Percentiles rank a stretch among this genome's conserved stretches.
Conservation (phyloP, 2,888 invertebrate genomes). For the Pegoplata infirma region DNA sequence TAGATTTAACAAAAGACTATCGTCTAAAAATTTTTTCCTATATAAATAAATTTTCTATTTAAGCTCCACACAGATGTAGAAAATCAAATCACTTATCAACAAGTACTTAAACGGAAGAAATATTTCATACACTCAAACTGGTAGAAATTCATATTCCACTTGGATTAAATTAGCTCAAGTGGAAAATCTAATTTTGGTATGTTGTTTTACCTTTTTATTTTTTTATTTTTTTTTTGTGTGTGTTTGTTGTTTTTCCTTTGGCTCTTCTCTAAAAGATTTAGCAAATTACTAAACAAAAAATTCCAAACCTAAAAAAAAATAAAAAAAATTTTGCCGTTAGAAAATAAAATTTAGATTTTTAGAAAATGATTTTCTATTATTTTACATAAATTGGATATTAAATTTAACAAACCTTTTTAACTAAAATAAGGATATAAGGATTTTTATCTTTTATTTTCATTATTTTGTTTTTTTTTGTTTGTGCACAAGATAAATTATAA, state of each 20-base stretch:
- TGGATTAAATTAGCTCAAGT: slow-evolving; percentile 56
- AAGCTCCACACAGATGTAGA: too few species aligned
- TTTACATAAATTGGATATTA: slow-evolving; percentile 44
- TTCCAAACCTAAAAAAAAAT: background rate
- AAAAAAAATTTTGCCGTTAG: too few species aligned
- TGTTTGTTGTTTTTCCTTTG: background rate
- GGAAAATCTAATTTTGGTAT: slow-evolving; percentile 50
- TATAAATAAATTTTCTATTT: too few species aligned
- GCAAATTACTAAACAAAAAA: slow-evolving; percentile 38
- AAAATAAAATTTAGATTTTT: slow-evolving; percentile 27
- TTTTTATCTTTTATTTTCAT: background rate
- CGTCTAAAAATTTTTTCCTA: too few species aligned
- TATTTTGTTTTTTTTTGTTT: background rate
- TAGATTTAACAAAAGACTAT: too few species aligned
- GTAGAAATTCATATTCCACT: background rate
- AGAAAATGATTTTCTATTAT: slow-evolving; percentile 39
- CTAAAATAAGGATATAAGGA: background rate
- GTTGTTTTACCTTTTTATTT: slow-evolving; percentile 25
- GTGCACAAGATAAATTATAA: slow-evolving; percentile 13
- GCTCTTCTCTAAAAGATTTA: slow-evolving; percentile 1
- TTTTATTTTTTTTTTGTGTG: background rate
- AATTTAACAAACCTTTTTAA: slow-evolving; percentile 34
- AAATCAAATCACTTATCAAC: slow-evolving; percentile 38
- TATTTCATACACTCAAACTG: background rate
- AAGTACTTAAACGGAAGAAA: slow-evolving; percentile 8